Base-by-base conservation (phyloP, 2,113 vertebrate genomes). In the Podocnemis expansa region DNA sequence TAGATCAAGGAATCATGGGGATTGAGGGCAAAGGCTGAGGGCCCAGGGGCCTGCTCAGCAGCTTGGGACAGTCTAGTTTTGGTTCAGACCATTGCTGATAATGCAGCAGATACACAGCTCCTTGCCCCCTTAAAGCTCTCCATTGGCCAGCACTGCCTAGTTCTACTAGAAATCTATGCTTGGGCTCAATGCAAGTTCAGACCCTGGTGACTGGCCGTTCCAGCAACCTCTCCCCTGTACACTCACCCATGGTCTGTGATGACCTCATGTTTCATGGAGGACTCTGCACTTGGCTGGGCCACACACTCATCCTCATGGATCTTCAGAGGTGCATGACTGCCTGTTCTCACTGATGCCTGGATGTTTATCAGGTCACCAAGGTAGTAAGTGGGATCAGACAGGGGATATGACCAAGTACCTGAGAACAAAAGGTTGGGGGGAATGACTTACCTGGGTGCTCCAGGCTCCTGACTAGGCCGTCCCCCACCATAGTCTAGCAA, bases 351-450 rank as follows among this genome's bases (percentile, higher is more conserved):
- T 2, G 93, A 89, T 0, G 86, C 93, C 84, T 96, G 55, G 3
- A 93, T 5, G 34, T 95, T 91, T 63, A 96, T 84, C 49, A 88
- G 41, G 21, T 96, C 84, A 3, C 96, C 93, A 73, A 47, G 67
- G 78, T 81, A 82, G 43, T 84, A 90, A 21, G 27, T 17, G 52
- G 92, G 92, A 14, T 60, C 84, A n/a, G 0, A 73, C n/a, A 70
- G 38, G 9, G 21, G 87, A n/a, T 60, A 87, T 31, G 90, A 86
- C 92, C 93, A 94, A 17, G 81, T 60, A 79, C 81, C 93, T 96
- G 63, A 41, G 11, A 2, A 4, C 14, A 5, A 85, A 9, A 5
- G 73, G n/a, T 21, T 1, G 13, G 11, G 29, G 7, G 60, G 19
- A n/a, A 34, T 17, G 29, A 24, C n/a, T 45, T 21, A 17, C 38